Conservation (phyloP, 2,113 vertebrate genomes). For the Diadophis punctatus region DNA sequence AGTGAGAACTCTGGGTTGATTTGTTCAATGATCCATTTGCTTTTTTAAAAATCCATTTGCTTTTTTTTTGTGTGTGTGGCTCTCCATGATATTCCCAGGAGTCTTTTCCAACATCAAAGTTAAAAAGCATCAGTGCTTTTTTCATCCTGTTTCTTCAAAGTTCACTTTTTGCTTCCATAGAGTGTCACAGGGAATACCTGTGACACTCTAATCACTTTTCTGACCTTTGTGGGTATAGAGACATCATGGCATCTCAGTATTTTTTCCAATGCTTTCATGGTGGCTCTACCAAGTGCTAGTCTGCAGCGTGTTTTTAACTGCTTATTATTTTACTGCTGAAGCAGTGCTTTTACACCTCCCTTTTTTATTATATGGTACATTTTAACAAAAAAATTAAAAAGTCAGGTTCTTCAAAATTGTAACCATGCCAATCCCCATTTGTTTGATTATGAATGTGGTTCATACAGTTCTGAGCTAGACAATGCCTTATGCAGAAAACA, state of each 20-base stretch:
- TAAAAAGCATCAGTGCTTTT: background rate
- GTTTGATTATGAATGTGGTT: background rate
- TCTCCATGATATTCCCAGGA: background rate
- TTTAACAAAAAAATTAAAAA: background rate
- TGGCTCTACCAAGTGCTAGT: background rate
- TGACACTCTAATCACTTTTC: background rate
- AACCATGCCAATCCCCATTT: background rate
- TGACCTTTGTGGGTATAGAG: background rate
- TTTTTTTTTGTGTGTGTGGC: background rate
- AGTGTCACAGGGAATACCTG: background rate
- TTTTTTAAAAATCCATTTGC: too few species aligned
- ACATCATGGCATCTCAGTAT: background rate
- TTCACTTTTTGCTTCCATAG: background rate
- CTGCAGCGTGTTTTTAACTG: background rate
- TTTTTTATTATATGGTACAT: background rate
- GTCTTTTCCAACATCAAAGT: background rate
- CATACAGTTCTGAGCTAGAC: background rate
- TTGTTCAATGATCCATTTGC: background rate
- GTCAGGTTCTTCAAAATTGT: background rate
- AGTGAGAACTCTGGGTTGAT: background rate
- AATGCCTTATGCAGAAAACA: background rate
- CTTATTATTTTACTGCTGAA: background rate
- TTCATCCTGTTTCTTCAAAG: background rate
- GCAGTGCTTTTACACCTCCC: background rate
- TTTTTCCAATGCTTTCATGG: background rate